phyloP scores from a whole-genome alignment of 2,797 vertebrate species.

The Peromyscus nudipes region DNA sequence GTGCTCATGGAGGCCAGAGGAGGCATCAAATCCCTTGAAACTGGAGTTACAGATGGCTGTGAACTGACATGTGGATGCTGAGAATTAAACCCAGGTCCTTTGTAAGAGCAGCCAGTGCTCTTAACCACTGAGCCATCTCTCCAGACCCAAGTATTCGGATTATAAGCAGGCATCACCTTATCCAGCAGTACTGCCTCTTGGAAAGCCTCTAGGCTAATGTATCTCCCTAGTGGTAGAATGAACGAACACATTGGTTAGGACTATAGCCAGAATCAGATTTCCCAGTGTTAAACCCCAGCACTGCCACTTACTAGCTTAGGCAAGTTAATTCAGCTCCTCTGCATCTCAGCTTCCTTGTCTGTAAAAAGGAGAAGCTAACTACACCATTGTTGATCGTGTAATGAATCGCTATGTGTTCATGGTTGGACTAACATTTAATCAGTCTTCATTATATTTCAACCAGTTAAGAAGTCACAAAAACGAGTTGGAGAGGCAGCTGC shows the following conservation, averaged over 20 bases:
- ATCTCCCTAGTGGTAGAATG: background rate
- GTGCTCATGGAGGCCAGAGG: background rate
- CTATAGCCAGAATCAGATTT: background rate
- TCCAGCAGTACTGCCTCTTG: background rate
- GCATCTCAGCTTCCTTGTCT: background rate
- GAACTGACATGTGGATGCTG: background rate
- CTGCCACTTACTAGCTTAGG: background rate
- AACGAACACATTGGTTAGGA: background rate
- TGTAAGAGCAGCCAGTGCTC: background rate
- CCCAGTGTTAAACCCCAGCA: background rate
- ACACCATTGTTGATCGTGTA: background rate
- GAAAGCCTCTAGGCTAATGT: background rate
- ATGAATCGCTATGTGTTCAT: background rate
- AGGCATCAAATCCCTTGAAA: background rate
- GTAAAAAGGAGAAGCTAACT: background rate
- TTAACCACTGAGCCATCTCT: background rate
- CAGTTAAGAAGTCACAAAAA: conserved; percentile 53
- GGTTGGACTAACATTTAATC: background rate
- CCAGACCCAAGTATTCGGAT: background rate
- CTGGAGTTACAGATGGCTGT: background rate
- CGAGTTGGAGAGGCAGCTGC: background rate
- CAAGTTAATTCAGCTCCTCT: background rate
- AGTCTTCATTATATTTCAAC: conserved; percentile 21
- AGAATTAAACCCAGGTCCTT: background rate
- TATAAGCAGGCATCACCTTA: background rate